phyloP scores from a whole-genome alignment of 1,140 invertebrate genomes.

The Bursaphelenchus mucronatus region DNA sequence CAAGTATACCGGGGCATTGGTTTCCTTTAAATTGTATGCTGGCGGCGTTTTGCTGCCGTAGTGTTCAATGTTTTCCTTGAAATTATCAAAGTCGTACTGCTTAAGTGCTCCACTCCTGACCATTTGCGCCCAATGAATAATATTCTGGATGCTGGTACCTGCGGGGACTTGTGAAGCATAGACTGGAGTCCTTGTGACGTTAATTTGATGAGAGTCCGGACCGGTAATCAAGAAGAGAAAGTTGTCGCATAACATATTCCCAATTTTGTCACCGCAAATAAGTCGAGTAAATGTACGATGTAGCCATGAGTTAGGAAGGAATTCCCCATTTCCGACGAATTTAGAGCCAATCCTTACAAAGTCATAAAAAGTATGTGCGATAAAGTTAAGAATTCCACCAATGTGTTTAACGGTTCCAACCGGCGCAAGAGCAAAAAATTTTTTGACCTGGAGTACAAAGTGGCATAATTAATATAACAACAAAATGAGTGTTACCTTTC shows the following conservation, averaged over 20 bases:
- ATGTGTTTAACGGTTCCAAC: conserved; percentile 41
- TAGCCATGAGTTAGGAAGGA: conserved; percentile 15
- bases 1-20: conserved; percentile 11
- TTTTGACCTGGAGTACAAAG: conserved; percentile 11
- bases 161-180: conserved; percentile 24
- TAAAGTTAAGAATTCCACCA: conserved; percentile 29
- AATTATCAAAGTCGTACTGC: conserved; percentile 18
- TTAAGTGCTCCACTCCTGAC: conserved; percentile 11
- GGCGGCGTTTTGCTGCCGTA: conserved; percentile 16
- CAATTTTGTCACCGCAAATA: conserved; percentile 10
- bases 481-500: conserved; percentile 20
- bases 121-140: conserved; percentile 28
- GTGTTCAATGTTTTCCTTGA: conserved; percentile 10
- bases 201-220: conserved; percentile 12
- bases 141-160: conserved; percentile 18
- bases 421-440: conserved; percentile 46
- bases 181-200: conserved; percentile 9
- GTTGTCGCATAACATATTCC: conserved; percentile 17
- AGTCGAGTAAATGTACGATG: conserved; percentile 4
- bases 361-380: conserved; percentile 24
- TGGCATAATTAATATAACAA: neutral
- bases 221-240: conserved; percentile 15
- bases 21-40: conserved; percentile 20
- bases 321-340: conserved; percentile 20
- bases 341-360: neutral